phyloP scores from a whole-genome alignment of 1,140 invertebrate species.

The Drosophila neocordata region DNA sequence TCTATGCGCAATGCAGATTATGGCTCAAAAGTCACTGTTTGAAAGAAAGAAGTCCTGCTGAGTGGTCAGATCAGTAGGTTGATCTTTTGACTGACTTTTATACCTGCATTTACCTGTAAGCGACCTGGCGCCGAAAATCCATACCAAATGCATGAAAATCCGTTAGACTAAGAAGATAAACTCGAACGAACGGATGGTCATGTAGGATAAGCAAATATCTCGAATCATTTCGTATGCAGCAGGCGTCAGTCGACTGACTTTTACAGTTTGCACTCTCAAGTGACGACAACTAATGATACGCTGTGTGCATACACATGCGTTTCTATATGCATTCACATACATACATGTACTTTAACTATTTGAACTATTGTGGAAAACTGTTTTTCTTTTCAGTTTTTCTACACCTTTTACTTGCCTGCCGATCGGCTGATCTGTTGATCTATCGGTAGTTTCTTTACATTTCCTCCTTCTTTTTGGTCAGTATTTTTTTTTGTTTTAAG shows the following conservation, averaged over 20 bases:
- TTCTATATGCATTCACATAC: background rate
- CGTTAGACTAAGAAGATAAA: constrained; percentile 63
- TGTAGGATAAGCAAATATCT: constrained; percentile 64
- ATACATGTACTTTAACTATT: background rate
- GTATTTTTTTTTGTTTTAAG: constrained; percentile 47
- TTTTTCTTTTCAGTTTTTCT: constrained; percentile 64
- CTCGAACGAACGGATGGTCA: constrained; percentile 21
- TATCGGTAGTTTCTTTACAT: constrained; percentile 44
- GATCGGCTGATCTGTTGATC: constrained; percentile 1
- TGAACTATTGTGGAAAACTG: constrained; percentile 36
- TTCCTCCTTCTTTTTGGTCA: constrained; percentile 39
- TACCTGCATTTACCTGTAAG: constrained; percentile 59
- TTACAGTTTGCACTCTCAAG: constrained; percentile 34
- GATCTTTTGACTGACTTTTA: constrained; percentile 43
- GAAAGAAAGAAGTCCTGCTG: constrained; percentile 50
- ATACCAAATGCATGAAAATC: constrained; percentile 80
- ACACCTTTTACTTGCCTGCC: constrained; percentile 42
- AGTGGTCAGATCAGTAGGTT: constrained; percentile 32
- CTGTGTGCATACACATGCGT: background rate
- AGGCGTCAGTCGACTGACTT: constrained; percentile 33
- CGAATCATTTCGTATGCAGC: constrained; percentile 72
- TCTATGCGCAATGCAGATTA: constrained; percentile 64
- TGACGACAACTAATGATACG: constrained; percentile 70
- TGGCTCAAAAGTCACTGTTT: constrained; percentile 43
- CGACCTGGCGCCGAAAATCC: constrained; percentile 79